Evolutionary conservation across 2,113 vertebrate species (phyloP).

Genomic region (Siniperca chuatsi): DNA sequence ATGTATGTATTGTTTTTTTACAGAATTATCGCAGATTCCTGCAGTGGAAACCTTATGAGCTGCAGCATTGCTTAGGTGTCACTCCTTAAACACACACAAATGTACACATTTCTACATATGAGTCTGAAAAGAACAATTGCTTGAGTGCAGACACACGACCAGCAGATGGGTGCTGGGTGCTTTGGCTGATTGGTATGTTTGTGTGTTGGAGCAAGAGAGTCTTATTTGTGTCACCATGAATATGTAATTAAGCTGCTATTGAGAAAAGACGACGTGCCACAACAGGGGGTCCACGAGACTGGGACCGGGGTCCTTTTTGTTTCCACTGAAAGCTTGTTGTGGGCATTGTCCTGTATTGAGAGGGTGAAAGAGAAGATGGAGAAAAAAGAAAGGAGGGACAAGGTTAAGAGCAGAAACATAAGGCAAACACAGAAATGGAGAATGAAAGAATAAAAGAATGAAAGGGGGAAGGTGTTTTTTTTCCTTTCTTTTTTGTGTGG

Average conservation of each 20-base stretch:
- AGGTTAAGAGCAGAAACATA: constrained; percentile 20
- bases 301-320: constrained; percentile 56
- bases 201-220: constrained; percentile 58
- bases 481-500: background rate
- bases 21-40: constrained; percentile 5
- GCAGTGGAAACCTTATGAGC: background rate
- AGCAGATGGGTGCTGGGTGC: constrained; percentile 73
- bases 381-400: background rate
- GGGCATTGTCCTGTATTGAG: constrained; percentile 50
- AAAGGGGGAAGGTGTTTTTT: constrained; percentile 22
- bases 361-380: background rate
- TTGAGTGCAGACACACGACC: constrained; percentile 66
- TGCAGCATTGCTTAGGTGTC: constrained; percentile 1
- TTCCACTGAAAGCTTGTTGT: constrained; percentile 56
- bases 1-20: background rate
- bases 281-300: constrained; percentile 65
- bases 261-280: constrained; percentile 63
- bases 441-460: background rate
- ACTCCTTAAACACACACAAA: background rate
- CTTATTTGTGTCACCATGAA: constrained; percentile 79
- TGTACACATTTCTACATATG: constrained; percentile 14
- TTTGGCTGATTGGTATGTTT: constrained; percentile 66
- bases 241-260: constrained; percentile 77
- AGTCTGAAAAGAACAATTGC: constrained; percentile 33
- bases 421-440: background rate